These are phyloP conservation scores for Pogonophryne albipinna DNA, from an alignment of 2,797 vertebrate species.

Conservation along the genomic window DNA sequence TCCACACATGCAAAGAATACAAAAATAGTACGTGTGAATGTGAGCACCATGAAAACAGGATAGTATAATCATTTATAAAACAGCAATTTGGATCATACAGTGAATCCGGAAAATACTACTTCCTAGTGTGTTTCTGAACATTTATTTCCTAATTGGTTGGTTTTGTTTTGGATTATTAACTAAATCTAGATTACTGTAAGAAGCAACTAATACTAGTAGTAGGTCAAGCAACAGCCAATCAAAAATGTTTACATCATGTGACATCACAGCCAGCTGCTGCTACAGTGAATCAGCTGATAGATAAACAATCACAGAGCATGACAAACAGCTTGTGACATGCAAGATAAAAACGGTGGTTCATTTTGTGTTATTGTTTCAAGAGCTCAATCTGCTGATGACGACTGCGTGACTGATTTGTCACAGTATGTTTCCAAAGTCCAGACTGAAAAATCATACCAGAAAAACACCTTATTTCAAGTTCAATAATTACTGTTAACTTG, in stretches of 20 bases:
- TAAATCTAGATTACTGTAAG: too few species aligned
- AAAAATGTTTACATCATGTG: neutral
- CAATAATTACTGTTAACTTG: neutral
- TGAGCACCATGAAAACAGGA: neutral
- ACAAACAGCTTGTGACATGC: slow-evolving; percentile 7
- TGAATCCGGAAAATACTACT: neutral
- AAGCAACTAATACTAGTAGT: too few species aligned
- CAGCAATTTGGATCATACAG: neutral
- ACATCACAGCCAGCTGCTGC: neutral
- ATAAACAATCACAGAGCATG: neutral
- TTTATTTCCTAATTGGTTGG: too few species aligned
- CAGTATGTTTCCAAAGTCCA: neutral
- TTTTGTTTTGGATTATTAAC: too few species aligned
- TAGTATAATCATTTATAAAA: neutral
- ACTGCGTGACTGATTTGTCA: neutral
- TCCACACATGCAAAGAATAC: slow-evolving; percentile 3
- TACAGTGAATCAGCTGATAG: neutral
- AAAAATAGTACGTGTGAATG: neutral
- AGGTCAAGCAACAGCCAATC: slow-evolving; percentile 4
- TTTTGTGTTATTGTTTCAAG: neutral
- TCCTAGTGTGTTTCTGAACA: neutral
- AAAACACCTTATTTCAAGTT: neutral
- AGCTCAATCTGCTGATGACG: neutral
- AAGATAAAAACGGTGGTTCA: neutral
- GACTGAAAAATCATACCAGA: neutral